phyloP scores from a whole-genome alignment of 2,797 vertebrate species.

The Poecilia gillii region DNA sequence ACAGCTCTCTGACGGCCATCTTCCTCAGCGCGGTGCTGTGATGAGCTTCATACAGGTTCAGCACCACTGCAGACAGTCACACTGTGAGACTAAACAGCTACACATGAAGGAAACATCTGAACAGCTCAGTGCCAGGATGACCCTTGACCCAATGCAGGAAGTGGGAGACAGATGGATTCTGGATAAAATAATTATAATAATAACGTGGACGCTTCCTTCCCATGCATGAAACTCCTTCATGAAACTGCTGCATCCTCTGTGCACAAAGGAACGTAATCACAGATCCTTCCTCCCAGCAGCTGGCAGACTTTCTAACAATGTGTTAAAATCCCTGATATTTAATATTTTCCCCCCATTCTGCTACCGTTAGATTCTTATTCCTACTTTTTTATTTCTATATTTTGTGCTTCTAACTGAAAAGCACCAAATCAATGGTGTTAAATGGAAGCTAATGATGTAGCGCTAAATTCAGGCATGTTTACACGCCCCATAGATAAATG shows the following conservation, averaged over 20 bases:
- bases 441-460: too few relatives aligned
- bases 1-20: slow-evolving; percentile 82
- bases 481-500: too few relatives aligned
- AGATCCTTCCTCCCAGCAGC: background rate
- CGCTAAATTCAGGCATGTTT: too few relatives aligned
- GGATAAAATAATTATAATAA: too few relatives aligned
- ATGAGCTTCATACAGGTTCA: slow-evolving; percentile 90
- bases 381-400: too few relatives aligned
- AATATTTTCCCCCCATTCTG: too few relatives aligned
- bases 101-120: background rate
- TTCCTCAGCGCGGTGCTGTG: slow-evolving; percentile 84
- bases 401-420: too few relatives aligned
- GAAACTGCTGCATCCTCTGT: background rate
- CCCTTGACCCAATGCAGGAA: background rate
- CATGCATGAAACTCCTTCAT: background rate
- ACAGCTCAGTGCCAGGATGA: background rate
- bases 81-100: background rate
- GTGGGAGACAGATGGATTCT: background rate
- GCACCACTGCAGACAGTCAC: slow-evolving; percentile 64
- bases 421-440: too few relatives aligned
- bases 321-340: too few relatives aligned
- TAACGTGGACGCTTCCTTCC: background rate
- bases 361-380: too few relatives aligned
- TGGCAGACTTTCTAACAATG: too few relatives aligned
- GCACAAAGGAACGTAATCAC: background rate